Percentiles rank a stretch among this genome's conserved stretches.
Conservation (phyloP, 2,888 invertebrate species). For the Agrenia bidenticulata region DNA sequence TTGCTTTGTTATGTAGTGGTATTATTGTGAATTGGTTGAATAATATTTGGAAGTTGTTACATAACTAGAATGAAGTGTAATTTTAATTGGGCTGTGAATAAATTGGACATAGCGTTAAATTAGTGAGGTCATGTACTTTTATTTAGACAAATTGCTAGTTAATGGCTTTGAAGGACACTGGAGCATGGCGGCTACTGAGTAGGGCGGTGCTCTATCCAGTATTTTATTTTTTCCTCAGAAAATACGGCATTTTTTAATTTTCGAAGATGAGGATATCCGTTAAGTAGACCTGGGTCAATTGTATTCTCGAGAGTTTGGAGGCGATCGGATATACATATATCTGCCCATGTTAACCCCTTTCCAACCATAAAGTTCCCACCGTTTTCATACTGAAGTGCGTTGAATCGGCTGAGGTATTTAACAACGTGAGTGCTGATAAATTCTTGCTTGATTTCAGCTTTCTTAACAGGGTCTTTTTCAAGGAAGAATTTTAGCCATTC, state of each 20-base stretch:
- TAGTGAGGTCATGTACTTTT: too few species aligned
- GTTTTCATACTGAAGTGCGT: constrained; percentile 18
- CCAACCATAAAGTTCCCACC: constrained; percentile 22
- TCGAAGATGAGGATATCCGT: constrained; percentile 24
- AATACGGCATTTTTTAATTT: constrained; percentile 24
- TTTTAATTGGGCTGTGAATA: too few species aligned
- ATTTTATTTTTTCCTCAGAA: constrained; percentile 28
- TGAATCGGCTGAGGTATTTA: constrained; percentile 20
- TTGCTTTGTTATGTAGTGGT: too few species aligned
- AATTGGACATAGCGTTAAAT: too few species aligned
- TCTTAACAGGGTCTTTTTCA: constrained; percentile 8
- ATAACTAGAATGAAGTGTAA: too few species aligned
- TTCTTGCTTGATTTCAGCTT: constrained; percentile 13
- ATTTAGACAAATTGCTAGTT: too few species aligned
- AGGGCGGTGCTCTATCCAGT: constrained; percentile 13
- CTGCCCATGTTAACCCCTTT: constrained; percentile 26
- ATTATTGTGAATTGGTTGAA: too few species aligned
- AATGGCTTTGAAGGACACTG: too few species aligned
- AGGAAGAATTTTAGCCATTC: constrained; percentile 7
- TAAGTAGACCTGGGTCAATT: constrained; percentile 16
- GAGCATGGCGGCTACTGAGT: too few species aligned
- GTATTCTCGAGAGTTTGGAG: constrained; percentile 6
- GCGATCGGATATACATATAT: constrained; percentile 11
- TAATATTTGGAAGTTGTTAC: too few species aligned
- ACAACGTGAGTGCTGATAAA: constrained; percentile 1